Conservation (phyloP, 92 coral and sea anemone genomes). For the Umimayanthus kanabou region DNA sequence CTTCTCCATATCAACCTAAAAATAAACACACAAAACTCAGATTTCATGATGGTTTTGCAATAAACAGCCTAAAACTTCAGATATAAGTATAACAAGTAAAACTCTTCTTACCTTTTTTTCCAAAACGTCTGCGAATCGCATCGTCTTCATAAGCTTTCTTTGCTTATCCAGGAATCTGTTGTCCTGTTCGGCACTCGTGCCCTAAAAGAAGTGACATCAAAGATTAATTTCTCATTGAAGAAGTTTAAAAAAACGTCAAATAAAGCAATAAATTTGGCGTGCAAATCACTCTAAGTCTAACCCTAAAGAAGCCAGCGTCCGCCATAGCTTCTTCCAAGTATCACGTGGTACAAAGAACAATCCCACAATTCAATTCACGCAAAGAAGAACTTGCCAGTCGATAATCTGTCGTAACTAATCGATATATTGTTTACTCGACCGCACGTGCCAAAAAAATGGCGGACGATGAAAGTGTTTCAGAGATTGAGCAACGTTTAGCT, state of each 20-base stretch:
- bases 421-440: neutral
- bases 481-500: conserved; percentile 72
- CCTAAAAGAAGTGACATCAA: conserved; percentile 53
- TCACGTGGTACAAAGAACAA: conserved; percentile 54
- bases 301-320: conserved; percentile 99
- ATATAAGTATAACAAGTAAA: neutral
- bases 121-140: conserved; percentile 79
- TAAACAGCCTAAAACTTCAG: neutral
- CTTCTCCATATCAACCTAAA: conserved; percentile 95
- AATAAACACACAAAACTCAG: conserved; percentile 3
- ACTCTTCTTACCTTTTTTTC: conserved; percentile 59
- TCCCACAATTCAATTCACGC: conserved; percentile 55
- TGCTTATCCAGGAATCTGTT: conserved; percentile 97
- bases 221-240: neutral
- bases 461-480: conserved; percentile 63
- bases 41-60: neutral
- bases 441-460: conserved; percentile 70
- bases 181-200: conserved; percentile 99
- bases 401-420: conserved; percentile 48
- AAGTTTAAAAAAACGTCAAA: neutral
- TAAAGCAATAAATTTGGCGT: neutral
- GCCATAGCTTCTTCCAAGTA: conserved; percentile 61
- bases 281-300: conserved; percentile 54
- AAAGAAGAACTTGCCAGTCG: conserved; percentile 22
- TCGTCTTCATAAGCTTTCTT: conserved; percentile 93